Base-by-base conservation (phyloP, 1,140 invertebrate genomes). In the Aphaenogaster ashmeadi region DNA sequence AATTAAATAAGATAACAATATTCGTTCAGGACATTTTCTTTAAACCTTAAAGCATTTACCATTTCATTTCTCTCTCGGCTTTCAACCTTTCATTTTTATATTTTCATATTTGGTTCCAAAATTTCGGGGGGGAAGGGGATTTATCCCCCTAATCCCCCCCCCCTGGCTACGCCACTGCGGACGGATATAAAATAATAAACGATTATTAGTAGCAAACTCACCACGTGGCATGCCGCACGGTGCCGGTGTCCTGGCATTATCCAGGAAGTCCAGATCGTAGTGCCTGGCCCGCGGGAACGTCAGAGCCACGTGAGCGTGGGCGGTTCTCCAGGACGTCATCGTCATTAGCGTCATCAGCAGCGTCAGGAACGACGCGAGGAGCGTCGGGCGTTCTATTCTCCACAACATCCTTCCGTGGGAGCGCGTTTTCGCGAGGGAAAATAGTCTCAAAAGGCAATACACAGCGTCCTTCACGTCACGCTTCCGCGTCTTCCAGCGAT, bases 181-280 rank as follows among this genome's bases (percentile, higher is more conserved):
- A 41, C n/a, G 7, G 67, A 50, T 21, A 50, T 0, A 44, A 15
- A 44, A 67, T 2, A 54, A 72, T n/a, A 33, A 81, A 27, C 27
- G 27, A 27, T 27, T 21, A 56, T 18, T 33, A 69, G 33, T 27
- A 36, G n/a, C 27, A 75, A 52, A 94, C 96, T 97, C 95, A 99
- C 98, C 98, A 98, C 98, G 98, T 7, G 98, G 98, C 98, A 99
- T 99, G 88, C 99, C 99, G 95, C 99, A 99, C 47, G 98, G 99
- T 80, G 97, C 97, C 91, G 97, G 97, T 21, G 99, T 99, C 91
- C 98, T 97, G 74, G 97, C 97, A 94, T 98, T 99, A 94, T 99
- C 98, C 94, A 99, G 96, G 96, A 99, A 99, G 96, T 99, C 99
- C 93, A 99, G 96, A 93, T 98, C 98, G 93, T 98, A 99, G 89